Evolutionary conservation across 2,888 invertebrate species (phyloP), one percentile per base, ranked within the genome.

Genomic region (Zhuqinia jingwanae): DNA sequence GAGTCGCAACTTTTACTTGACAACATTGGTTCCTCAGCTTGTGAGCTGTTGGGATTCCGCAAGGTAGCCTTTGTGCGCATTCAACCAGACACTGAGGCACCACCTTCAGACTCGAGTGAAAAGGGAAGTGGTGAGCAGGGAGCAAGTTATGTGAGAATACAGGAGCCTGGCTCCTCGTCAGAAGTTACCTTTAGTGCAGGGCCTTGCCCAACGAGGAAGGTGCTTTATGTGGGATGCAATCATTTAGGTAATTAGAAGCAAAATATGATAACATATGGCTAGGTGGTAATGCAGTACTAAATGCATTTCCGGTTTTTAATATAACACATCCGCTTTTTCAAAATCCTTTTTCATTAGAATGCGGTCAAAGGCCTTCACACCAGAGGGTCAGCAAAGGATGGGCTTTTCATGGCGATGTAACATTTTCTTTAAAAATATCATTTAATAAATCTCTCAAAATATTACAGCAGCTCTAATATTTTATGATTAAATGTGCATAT

Each of bases 121-220:
- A 75, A 77, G 22, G 87, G 56, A 27, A 70, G 76, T 45, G 92
- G 92, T 42, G 93, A n/a, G n/a, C n/a, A n/a, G n/a, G n/a, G n/a
- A n/a, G n/a, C 94, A 53, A 94, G 95, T 87, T 97, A 97, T 92
- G 97, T 97, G 0, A 95, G 95, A 92, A 96, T 97, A 91, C 95
- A 96, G 88, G 96, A 97, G 92, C 96, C 97, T 11, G 90, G 90
- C 0, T 94, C 95, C 87, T 96, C 96, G 0, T 92, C 95, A 0
- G 96, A 97, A 93, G 96, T 97, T 85, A 95, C 95, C 97, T 68
- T 97, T 91, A 94, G 96, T 15, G 95, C 96, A 90, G 95, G 95
- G 13, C 94, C 95, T 65, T 97, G 97, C 91, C 95, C 95, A 0
- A 94, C 95, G 65, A 95, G 95, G 90, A 95, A 96, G 93, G 97